Conservation (phyloP, 2,888 invertebrate genomes). For the Tridacna gigas region DNA sequence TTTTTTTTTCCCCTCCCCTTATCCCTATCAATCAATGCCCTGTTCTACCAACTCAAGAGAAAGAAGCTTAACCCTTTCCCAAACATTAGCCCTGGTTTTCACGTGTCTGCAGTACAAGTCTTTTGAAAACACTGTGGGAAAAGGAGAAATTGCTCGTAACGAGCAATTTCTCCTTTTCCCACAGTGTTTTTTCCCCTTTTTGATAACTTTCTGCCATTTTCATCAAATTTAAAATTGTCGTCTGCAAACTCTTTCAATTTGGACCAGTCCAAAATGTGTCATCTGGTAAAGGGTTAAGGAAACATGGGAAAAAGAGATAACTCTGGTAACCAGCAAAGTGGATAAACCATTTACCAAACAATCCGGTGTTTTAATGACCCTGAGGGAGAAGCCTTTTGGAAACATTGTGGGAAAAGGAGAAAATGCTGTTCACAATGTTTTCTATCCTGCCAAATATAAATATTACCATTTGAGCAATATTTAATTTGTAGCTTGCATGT, state of each 20-base stretch:
- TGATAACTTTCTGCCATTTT: too few species aligned
- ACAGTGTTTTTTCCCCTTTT: neutral
- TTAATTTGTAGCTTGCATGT: too few species aligned
- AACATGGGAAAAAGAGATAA: slow-evolving; percentile 7
- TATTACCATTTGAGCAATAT: too few species aligned
- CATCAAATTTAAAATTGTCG: too few species aligned
- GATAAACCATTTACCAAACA: neutral
- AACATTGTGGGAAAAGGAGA: neutral
- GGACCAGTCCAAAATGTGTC: too few species aligned
- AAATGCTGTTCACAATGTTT: neutral
- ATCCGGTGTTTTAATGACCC: neutral
- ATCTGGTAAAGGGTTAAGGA: too few species aligned
- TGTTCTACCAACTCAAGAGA: too few species aligned
- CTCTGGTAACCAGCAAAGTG: too few species aligned
- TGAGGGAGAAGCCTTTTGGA: neutral
- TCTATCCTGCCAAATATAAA: neutral
- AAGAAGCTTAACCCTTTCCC: neutral
- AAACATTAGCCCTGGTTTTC: neutral
- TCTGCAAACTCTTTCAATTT: too few species aligned
- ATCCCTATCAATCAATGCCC: too few species aligned
- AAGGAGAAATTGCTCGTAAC: neutral
- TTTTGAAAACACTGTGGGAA: slow-evolving; percentile 9
- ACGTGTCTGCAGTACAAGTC: neutral
- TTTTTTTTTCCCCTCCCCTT: too few species aligned
- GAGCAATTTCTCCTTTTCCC: neutral